Conservation (phyloP, 1,140 invertebrate species). For the Phenacoccus solenopsis region DNA sequence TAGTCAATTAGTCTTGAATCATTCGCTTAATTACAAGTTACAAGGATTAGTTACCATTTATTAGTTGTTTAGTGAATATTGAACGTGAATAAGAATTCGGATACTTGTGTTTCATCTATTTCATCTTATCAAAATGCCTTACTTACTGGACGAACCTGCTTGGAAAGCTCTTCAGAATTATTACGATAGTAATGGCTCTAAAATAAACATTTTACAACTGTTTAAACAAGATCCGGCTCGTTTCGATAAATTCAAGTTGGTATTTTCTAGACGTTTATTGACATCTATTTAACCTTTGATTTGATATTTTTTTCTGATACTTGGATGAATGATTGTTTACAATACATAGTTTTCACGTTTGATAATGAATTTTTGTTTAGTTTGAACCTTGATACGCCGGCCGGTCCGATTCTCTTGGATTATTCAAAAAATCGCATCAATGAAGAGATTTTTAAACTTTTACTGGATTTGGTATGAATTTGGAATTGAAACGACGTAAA, state of each 20-base stretch:
- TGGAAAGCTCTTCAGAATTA: slow-evolving; percentile 60
- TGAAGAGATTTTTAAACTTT: slow-evolving; percentile 53
- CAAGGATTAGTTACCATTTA: no score
- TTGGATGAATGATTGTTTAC: not conserved
- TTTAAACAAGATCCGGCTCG: slow-evolving; percentile 61
- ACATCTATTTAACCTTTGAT: slow-evolving; percentile 4
- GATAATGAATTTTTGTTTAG: slow-evolving; percentile 39
- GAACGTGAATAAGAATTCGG: no score
- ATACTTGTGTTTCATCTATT: not conserved
- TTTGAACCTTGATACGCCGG: slow-evolving; percentile 57
- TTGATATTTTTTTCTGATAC: not conserved
- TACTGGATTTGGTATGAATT: slow-evolving; percentile 64
- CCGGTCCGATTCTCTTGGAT: slow-evolving; percentile 82
- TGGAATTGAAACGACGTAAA: not conserved
- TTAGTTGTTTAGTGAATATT: no score
- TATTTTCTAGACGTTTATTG: not conserved
- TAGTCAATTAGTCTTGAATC: no score
- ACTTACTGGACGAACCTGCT: slow-evolving; percentile 38
- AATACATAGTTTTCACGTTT: not conserved
- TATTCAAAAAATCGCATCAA: slow-evolving; percentile 94
- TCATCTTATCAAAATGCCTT: not conserved
- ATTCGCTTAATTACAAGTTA: no score
- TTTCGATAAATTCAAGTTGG: slow-evolving; percentile 68
- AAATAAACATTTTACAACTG: slow-evolving; percentile 61
- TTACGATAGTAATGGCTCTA: slow-evolving; percentile 48